These are phyloP conservation scores for Diachasmimorpha longicaudata DNA, from an alignment of 1,140 invertebrate species.

Conservation along the genomic window DNA sequence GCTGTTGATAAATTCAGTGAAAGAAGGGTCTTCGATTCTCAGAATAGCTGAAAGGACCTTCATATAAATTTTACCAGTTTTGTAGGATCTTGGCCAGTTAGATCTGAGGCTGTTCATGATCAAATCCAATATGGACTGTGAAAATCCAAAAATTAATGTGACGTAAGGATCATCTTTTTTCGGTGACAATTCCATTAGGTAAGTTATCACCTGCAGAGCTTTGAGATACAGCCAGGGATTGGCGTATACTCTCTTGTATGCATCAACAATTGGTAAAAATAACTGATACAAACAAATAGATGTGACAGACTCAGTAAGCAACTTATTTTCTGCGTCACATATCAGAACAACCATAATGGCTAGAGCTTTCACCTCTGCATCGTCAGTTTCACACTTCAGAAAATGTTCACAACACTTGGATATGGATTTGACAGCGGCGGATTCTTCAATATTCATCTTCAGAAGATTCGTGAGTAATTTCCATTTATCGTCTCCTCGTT, in stretches of 20 bases:
- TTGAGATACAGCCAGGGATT: constrained; percentile 10
- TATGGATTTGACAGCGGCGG: neutral
- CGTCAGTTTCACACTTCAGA: neutral
- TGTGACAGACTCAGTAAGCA: neutral
- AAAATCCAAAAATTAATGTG: neutral
- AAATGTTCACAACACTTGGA: constrained; percentile 13
- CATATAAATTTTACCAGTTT: neutral
- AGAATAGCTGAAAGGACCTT: neutral
- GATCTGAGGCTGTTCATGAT: neutral
- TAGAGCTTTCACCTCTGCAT: constrained; percentile 5
- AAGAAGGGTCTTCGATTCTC: too few species aligned
- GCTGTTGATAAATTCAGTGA: too few species aligned
- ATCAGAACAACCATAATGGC: constrained; percentile 29
- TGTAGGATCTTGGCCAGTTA: neutral
- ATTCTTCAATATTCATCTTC: neutral
- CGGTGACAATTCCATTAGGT: neutral
- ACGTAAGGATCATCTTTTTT: neutral
- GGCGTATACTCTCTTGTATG: constrained; percentile 32
- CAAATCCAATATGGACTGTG: neutral
- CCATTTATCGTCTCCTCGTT: constrained; percentile 28
- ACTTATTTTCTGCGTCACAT: neutral
- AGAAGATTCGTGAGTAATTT: neutral
- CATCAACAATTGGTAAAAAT: constrained; percentile 3
- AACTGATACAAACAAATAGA: neutral
- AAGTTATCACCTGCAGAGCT: constrained; percentile 22